These are phyloP conservation scores for Hyaena hyaena DNA, from an alignment of 2,113 vertebrate genomes.

Conservation along the genomic window DNA sequence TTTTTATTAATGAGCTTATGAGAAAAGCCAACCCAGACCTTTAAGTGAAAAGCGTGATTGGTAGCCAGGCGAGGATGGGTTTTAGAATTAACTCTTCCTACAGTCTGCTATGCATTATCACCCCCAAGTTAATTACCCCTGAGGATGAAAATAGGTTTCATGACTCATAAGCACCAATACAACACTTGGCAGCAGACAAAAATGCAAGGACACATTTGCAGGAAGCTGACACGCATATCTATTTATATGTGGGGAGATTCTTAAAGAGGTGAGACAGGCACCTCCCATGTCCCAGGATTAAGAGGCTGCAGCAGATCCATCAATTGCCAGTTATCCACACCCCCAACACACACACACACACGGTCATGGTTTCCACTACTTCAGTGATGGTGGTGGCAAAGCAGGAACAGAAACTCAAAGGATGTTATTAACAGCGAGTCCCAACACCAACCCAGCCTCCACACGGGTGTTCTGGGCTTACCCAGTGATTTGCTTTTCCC, in stretches of 20 bases:
- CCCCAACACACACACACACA: not conserved
- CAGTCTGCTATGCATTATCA: slow-evolving; percentile 79
- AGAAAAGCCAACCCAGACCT: slow-evolving; percentile 74
- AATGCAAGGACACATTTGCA: slow-evolving; percentile 77
- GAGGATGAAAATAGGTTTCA: slow-evolving; percentile 76
- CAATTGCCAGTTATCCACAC: not conserved
- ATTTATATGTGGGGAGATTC: slow-evolving; percentile 77
- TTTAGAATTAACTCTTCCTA: slow-evolving; percentile 80
- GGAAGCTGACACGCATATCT: slow-evolving; percentile 77
- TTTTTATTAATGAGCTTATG: slow-evolving; percentile 74
- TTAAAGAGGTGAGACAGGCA: slow-evolving; percentile 72
- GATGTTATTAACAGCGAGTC: slow-evolving; percentile 74
- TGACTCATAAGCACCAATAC: slow-evolving; percentile 80
- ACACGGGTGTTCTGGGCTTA: slow-evolving; percentile 10
- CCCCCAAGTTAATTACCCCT: slow-evolving; percentile 77
- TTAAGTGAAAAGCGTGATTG: slow-evolving; percentile 73
- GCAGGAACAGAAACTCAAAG: slow-evolving; percentile 73
- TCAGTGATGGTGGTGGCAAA: slow-evolving; percentile 53
- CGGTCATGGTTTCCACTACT: slow-evolving; percentile 64
- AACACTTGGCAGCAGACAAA: slow-evolving; percentile 77
- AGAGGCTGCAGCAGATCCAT: slow-evolving; percentile 46
- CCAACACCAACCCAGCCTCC: slow-evolving; percentile 63
- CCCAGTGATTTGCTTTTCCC: not conserved
- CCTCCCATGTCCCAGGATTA: slow-evolving; percentile 58
- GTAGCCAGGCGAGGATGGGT: slow-evolving; percentile 62